These are phyloP conservation scores for Yoshiicerus persimilis DNA, from an alignment of 1,140 invertebrate genomes.

Conservation along the genomic window DNA sequence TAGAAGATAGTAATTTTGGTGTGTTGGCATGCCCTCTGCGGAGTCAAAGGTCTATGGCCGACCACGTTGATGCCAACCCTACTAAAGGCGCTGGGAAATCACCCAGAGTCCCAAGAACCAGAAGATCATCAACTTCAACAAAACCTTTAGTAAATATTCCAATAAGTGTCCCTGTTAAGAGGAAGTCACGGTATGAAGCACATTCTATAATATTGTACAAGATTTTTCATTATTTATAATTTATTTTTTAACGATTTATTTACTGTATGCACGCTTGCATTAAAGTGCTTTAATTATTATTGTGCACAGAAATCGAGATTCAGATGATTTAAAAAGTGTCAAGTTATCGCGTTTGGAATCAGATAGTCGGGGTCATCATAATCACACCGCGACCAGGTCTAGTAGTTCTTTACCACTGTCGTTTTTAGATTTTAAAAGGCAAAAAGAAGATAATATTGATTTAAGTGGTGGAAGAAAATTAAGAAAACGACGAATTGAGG, in stretches of 20 bases:
- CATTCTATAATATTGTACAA: background rate
- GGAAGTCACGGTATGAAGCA: conserved; percentile 29
- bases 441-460: background rate
- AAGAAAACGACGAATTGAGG: conserved; percentile 32
- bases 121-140: conserved; percentile 33
- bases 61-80: conserved; percentile 49
- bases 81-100: conserved; percentile 50
- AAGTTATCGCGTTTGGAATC: background rate
- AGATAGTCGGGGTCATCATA: background rate
- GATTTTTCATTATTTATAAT: background rate
- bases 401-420: background rate
- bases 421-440: background rate
- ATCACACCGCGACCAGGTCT: background rate
- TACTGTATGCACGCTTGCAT: too few species aligned
- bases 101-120: conserved; percentile 47
- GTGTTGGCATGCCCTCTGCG: conserved; percentile 49
- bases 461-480: background rate
- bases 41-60: conserved; percentile 50
- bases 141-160: conserved; percentile 1
- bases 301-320: background rate
- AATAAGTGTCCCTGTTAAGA: conserved; percentile 7
- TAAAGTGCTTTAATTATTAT: too few species aligned
- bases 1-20: conserved; percentile 7
- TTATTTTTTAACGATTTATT: background rate
- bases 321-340: conserved; percentile 6